These are phyloP conservation scores for Hirtodrosophila alboralis DNA, from an alignment of 2,888 invertebrate species.

Conservation along the genomic window DNA sequence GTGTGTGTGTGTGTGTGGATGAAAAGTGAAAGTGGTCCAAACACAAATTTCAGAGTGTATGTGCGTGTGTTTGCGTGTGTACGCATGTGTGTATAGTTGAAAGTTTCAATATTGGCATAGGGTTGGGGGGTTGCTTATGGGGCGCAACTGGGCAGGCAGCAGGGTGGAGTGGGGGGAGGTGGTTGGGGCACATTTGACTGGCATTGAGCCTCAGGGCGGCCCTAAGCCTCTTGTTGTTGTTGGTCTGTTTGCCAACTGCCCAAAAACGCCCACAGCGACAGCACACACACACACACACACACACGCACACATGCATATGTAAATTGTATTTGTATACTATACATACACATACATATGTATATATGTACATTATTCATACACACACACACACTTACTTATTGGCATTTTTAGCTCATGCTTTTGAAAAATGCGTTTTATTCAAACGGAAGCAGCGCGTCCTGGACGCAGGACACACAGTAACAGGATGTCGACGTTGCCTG, in stretches of 20 bases:
- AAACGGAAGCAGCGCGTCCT: slow-evolving; percentile 62
- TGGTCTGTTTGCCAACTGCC: slow-evolving; percentile 63
- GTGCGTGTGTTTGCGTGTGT: slow-evolving; percentile 26
- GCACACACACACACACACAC: slow-evolving; percentile 28
- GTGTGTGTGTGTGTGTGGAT: slow-evolving; percentile 17
- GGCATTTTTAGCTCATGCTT: slow-evolving; percentile 53
- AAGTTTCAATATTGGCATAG: slow-evolving; percentile 74
- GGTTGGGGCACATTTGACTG: slow-evolving; percentile 37
- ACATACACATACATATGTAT: slow-evolving; percentile 27
- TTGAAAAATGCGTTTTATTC: slow-evolving; percentile 76
- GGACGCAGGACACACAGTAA: slow-evolving; percentile 41
- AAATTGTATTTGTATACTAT: too few relatives aligned
- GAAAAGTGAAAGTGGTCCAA: slow-evolving; percentile 64
- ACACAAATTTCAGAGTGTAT: slow-evolving; percentile 23
- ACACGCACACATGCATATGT: slow-evolving; percentile 16
- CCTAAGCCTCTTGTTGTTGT: slow-evolving; percentile 13
- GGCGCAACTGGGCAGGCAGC: too few relatives aligned
- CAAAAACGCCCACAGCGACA: slow-evolving; percentile 65
- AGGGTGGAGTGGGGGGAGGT: not conserved
- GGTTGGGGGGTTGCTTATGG: slow-evolving; percentile 23
- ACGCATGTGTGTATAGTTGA: slow-evolving; percentile 62
- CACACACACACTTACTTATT: slow-evolving; percentile 38
- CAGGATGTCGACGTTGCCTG: slow-evolving; percentile 31
- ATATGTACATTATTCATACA: slow-evolving; percentile 67
- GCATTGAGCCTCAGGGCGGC: slow-evolving; percentile 40